Conservation (phyloP, 2,113 vertebrate genomes). For the Nothoprocta perdicaria region DNA sequence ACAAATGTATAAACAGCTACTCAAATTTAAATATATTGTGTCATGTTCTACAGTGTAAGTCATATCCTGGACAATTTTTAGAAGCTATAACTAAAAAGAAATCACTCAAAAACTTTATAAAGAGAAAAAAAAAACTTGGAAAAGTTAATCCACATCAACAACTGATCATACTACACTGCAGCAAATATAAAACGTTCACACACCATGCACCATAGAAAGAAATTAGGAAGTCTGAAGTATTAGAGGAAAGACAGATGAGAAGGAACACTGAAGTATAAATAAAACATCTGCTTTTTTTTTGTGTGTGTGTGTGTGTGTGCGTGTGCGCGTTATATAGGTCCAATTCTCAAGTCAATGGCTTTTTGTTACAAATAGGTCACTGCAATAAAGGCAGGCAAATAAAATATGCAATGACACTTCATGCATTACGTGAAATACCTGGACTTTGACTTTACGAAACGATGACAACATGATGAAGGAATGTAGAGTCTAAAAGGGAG, state of each 20-base stretch:
- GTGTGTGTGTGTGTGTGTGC: too few species aligned
- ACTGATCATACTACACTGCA: background rate
- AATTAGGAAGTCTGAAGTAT: slow-evolving; percentile 28
- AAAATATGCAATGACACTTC: slow-evolving; percentile 45
- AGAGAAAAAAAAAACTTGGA: slow-evolving; percentile 41
- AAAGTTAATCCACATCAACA: slow-evolving; percentile 37
- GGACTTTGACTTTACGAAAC: slow-evolving; percentile 90
- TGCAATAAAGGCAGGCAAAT: slow-evolving; percentile 74
- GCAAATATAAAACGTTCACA: slow-evolving; percentile 23
- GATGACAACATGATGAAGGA: slow-evolving; percentile 86
- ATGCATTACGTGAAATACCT: slow-evolving; percentile 84
- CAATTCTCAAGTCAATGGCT: background rate
- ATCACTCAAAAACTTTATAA: background rate
- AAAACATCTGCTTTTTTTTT: background rate
- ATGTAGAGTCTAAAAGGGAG: slow-evolving; percentile 78
- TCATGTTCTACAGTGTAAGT: background rate
- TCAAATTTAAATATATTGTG: background rate
- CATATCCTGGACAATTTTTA: background rate
- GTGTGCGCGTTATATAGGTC: background rate
- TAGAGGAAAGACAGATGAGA: slow-evolving; percentile 29
- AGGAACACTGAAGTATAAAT: background rate
- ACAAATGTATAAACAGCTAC: background rate
- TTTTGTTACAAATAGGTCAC: slow-evolving; percentile 47
- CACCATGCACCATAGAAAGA: slow-evolving; percentile 68
- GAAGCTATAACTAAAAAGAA: background rate